These are phyloP conservation scores for Choristoneura rosaceana DNA, from an alignment of 2,888 invertebrate species.

Conservation along the genomic window DNA sequence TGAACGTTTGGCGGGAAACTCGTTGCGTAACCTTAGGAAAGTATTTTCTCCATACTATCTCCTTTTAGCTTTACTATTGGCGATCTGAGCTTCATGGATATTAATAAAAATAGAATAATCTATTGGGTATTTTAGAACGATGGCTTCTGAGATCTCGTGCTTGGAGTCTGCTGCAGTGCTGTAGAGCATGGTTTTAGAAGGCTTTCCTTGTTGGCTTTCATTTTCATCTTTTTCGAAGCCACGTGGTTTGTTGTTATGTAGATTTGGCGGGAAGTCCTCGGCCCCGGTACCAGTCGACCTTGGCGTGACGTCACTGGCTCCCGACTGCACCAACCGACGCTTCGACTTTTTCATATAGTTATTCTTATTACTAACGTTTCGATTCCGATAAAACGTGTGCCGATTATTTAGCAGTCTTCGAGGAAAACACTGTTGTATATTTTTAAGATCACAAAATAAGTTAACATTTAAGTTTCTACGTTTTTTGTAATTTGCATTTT, in stretches of 20 bases:
- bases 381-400: conserved; percentile 33
- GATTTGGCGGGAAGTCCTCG: conserved; percentile 76
- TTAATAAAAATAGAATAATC: not conserved
- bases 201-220: not conserved
- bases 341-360: conserved; percentile 61
- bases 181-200: not conserved
- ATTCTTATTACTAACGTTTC: conserved; percentile 57
- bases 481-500: not conserved
- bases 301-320: conserved; percentile 82
- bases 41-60: conserved; percentile 57
- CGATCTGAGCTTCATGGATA: not conserved
- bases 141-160: not conserved
- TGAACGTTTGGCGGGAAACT: conserved; percentile 78
- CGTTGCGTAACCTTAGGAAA: conserved; percentile 74
- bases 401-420: conserved; percentile 30
- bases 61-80: conserved; percentile 21
- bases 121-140: not conserved
- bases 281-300: conserved; percentile 74
- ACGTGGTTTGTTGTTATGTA: conserved; percentile 44
- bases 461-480: not conserved
- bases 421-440: not conserved
- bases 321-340: conserved; percentile 70
- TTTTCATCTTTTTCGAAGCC: conserved; percentile 17
- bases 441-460: not conserved
- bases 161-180: not conserved